These are phyloP conservation scores for Heterocephalus glaber DNA, from an alignment of 2,113 vertebrate genomes.

Conservation along the genomic window DNA sequence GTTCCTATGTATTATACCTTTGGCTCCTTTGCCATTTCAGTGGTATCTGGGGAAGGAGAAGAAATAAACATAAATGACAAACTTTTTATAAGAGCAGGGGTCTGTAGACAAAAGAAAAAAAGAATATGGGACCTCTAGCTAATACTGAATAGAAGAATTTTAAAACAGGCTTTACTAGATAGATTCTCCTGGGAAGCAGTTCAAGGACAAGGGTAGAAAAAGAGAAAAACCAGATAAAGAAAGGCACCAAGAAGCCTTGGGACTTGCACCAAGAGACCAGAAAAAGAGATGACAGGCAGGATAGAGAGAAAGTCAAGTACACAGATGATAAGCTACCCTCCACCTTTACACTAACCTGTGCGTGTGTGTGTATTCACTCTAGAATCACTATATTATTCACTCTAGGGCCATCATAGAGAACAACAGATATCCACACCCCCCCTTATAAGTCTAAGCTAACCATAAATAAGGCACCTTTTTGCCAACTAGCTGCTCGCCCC, in stretches of 20 bases:
- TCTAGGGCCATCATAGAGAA: not conserved
- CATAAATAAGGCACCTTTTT: not conserved
- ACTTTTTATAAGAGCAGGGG: not conserved
- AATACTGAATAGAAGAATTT: not conserved
- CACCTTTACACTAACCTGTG: not conserved
- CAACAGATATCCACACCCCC: not conserved
- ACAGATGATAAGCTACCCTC: not conserved
- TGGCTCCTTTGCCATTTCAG: not conserved
- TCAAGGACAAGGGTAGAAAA: not conserved
- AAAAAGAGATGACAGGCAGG: not conserved
- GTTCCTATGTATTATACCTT: not conserved
- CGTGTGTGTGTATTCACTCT: not conserved
- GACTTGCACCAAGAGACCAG: not conserved
- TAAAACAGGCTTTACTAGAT: not conserved
- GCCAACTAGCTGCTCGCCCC: not conserved
- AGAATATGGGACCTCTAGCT: not conserved
- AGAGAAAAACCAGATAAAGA: not conserved
- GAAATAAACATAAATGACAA: not conserved
- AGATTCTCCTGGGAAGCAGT: not conserved
- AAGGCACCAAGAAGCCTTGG: not conserved
- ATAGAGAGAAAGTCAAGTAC: not conserved
- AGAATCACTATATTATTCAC: not conserved
- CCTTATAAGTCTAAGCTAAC: not conserved
- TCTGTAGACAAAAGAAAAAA: not conserved
- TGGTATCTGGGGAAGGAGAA: not conserved